These are phyloP conservation scores for Hydrotaea diabolus DNA, from an alignment of 2,888 invertebrate genomes.

Conservation along the genomic window DNA sequence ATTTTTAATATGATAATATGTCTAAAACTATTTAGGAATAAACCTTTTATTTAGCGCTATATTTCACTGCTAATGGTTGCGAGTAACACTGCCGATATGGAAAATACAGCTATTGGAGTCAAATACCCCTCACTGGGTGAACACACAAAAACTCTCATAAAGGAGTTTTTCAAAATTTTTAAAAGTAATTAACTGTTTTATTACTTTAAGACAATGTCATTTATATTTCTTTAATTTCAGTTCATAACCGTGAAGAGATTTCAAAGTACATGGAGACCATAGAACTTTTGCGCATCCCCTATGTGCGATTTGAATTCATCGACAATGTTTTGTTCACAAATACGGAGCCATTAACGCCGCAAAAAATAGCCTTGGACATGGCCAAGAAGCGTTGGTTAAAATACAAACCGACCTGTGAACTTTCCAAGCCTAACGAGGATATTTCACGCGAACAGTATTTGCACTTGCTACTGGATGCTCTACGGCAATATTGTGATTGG, in stretches of 20 bases:
- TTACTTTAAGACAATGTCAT: neutral
- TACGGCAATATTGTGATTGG: conserved; percentile 75
- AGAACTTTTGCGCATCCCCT: conserved; percentile 73
- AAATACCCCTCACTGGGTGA: conserved; percentile 75
- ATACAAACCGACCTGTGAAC: conserved; percentile 70
- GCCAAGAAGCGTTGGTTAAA: conserved; percentile 75
- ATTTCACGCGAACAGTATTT: conserved; percentile 76
- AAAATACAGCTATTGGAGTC: conserved; percentile 71
- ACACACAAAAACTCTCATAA: conserved; percentile 72
- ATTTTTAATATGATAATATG: too few species aligned
- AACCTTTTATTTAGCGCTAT: conserved; percentile 72
- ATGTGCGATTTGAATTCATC: conserved; percentile 75
- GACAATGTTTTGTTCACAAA: conserved; percentile 74
- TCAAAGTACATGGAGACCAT: conserved; percentile 74
- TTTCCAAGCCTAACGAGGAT: conserved; percentile 64
- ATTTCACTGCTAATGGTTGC: conserved; percentile 76
- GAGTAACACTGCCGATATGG: conserved; percentile 76
- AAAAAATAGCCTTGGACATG: conserved; percentile 75
- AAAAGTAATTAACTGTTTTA: conserved; percentile 69
- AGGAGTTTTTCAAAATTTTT: conserved; percentile 75
- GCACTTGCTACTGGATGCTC: conserved; percentile 72
- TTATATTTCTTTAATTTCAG: conserved; percentile 29
- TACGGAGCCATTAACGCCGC: conserved; percentile 71
- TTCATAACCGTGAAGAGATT: conserved; percentile 70
- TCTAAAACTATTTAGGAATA: neutral